Percentiles rank a stretch among this genome's conserved stretches.
Evolutionary conservation across 2,113 vertebrate species (phyloP).

Genomic region (Lagopus muta): DNA sequence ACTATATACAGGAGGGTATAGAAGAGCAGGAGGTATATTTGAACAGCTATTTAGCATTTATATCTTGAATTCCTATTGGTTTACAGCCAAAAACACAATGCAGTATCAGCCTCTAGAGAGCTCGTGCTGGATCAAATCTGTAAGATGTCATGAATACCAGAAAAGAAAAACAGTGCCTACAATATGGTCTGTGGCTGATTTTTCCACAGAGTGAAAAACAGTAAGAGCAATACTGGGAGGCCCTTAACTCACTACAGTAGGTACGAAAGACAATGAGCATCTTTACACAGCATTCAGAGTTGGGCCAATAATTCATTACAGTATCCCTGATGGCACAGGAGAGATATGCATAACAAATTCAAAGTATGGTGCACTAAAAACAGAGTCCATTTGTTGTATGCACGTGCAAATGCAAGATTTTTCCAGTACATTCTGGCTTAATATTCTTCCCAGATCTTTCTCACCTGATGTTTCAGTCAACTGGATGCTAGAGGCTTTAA

Average conservation of each 20-base stretch:
- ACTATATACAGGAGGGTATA: not conserved
- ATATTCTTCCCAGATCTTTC: constrained; percentile 37
- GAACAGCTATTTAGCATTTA: not conserved
- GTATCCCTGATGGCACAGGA: not conserved
- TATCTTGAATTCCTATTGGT: not conserved
- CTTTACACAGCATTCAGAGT: not conserved
- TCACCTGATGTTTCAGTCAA: constrained; percentile 43
- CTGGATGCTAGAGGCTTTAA: constrained; percentile 12
- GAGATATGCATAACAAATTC: not conserved
- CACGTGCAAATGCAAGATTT: not conserved
- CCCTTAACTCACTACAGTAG: not conserved
- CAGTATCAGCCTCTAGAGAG: not conserved
- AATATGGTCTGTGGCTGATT: not conserved
- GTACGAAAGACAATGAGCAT: not conserved
- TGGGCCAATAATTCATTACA: not conserved
- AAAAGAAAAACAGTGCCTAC: not conserved
- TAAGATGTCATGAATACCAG: not conserved
- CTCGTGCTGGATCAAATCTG: not conserved
- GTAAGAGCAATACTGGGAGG: fast-evolving
- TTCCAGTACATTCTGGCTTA: not conserved
- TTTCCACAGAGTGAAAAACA: not conserved
- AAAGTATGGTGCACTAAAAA: not conserved
- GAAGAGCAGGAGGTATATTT: not conserved
- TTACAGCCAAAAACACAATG: not conserved
- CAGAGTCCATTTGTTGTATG: not conserved